Conservation (phyloP, 1,140 invertebrate genomes). For the Diabrotica undecimpunctata region DNA sequence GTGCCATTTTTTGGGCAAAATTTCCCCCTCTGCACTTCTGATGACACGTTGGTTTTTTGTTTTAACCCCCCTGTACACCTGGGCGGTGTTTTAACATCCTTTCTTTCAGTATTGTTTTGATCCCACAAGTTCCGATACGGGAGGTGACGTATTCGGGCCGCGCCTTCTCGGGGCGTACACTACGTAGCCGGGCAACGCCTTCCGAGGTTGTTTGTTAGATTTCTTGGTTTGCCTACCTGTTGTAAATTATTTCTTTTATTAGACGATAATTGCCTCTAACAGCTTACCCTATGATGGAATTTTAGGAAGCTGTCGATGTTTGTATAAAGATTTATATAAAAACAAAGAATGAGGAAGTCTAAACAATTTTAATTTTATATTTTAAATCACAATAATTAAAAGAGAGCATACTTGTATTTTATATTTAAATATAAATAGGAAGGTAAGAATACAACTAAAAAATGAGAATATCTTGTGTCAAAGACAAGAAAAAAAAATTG, state of each 20-base stretch:
- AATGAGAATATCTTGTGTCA: no score
- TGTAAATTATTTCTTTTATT: conserved; percentile 32
- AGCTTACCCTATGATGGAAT: conserved; percentile 14
- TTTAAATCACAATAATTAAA: no score
- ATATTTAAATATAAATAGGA: no score
- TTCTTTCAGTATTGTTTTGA: conserved; percentile 20
- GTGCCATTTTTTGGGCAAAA: conserved; percentile 41
- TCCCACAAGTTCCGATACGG: background rate
- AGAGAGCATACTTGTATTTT: no score
- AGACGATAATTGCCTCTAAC: conserved; percentile 25
- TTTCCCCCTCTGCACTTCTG: conserved; percentile 28
- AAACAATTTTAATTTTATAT: no score
- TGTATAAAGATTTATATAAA: no score
- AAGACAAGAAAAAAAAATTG: no score
- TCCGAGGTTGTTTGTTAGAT: conserved; percentile 15
- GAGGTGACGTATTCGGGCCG: conserved; percentile 17
- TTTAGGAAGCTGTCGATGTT: background rate
- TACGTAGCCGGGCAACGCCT: conserved; percentile 4
- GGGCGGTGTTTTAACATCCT: conserved; percentile 35
- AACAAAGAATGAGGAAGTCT: no score
- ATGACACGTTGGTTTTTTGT: conserved; percentile 42
- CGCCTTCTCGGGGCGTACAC: conserved; percentile 17
- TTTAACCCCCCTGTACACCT: conserved; percentile 37
- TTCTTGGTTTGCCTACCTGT: conserved; percentile 29
- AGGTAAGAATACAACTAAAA: no score